Evolutionary conservation across 2,888 invertebrate genomes (phyloP), one percentile per base, ranked within the genome.

Genomic region (Crematogaster levior): DNA sequence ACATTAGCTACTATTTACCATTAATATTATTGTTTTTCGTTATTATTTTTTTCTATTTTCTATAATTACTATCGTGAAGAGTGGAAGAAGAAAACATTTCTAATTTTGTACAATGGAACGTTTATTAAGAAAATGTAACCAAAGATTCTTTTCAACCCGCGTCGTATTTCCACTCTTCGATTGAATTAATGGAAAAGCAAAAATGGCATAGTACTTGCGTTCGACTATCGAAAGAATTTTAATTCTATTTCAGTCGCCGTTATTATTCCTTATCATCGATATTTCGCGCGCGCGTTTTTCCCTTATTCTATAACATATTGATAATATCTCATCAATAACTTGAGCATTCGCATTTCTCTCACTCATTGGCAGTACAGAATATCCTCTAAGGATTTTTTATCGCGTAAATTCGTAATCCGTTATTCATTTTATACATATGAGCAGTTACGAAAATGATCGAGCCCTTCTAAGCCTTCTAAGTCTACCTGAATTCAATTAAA

Each of bases 41-140:
- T 89, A 87, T 89, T 81, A 85, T 83, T 87, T 82, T 34, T 34
- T 34, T 90, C 90, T 91, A 90, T 85, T 56, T 58, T 61, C 86
- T 90, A 88, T 88, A 73, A 81, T 84, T 83, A 86, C 84, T 85
- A 81, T 87, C 82, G 83, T 84, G 88, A 90, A 89, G 88, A 90
- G 90, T 88, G 89, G 89, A 88, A 88, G 83, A 83, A 83, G 83
- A 84, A 88, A 90, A 89, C 84, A 81, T 68, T 24, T 82, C 51
- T 85, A 83, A 84, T 87, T 89, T 91, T 91, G 86, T 91, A 91
- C 91, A 86, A 83, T 80, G 83, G 83, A 90, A 85, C 63, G 81
- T 40, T 84, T 68, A 65, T 83, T 48, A 77, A 85, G 74, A 80
- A 84, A 88, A 86, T 75, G 37, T 82, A 84, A 89, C 58, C 80